phyloP scores from a whole-genome alignment of 2,113 vertebrate species.

The Apaloderma vittatum region DNA sequence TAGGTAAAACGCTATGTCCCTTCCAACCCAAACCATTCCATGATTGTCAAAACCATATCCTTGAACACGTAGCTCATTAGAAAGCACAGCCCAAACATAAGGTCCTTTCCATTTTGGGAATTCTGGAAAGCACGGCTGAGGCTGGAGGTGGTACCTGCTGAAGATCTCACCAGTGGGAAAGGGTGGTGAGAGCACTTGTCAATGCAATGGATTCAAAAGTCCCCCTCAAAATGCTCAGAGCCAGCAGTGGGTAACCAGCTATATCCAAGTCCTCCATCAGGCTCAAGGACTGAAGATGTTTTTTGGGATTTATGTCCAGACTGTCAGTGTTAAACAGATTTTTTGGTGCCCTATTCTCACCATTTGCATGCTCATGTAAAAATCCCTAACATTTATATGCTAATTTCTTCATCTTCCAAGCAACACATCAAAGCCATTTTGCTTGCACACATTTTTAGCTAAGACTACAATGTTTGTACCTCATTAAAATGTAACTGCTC shows the following conservation, averaged over 20 bases:
- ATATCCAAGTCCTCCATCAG: not conserved
- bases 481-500: not conserved
- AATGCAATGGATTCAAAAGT: not conserved
- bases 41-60: not conserved
- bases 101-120: not conserved
- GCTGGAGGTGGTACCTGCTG: not conserved
- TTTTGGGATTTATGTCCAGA: not conserved
- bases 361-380: not conserved
- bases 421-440: not conserved
- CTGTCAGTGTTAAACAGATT: not conserved
- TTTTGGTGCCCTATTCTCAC: not conserved
- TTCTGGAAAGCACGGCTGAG: not conserved
- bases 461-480: not conserved
- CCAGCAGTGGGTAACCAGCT: not conserved
- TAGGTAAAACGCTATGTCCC: not conserved
- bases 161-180: not conserved
- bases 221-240: not conserved
- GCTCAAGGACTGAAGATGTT: not conserved
- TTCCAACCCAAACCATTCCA: too few relatives aligned
- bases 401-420: not conserved
- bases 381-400: not conserved
- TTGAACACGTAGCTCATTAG: rapidly evolving
- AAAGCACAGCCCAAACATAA: not conserved
- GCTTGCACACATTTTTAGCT: not conserved
- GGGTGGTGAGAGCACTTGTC: not conserved